Evolutionary conservation across 1,140 invertebrate genomes (phyloP), one percentile per base, ranked within the genome.

Genomic region (Drosophila setifemur): DNA sequence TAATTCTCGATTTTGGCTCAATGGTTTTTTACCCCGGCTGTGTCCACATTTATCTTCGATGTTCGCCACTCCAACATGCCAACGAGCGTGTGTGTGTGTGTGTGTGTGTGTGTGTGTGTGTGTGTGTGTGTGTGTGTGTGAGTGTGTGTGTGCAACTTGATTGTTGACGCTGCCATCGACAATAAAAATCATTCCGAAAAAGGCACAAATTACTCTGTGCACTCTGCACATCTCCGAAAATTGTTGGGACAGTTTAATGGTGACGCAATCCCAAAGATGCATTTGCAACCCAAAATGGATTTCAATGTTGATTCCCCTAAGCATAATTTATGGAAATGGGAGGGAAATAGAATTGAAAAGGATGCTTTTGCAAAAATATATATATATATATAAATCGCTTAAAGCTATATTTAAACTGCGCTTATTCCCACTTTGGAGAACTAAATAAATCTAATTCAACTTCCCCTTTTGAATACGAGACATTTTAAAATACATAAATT

Each of bases 121-220:
- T 39, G 47, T 33, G 31, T 14, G 3, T 33, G 14, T 16, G 2
- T 35, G 25, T 28, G 18, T 31, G 48, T 64, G 35, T 49, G 35
- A 37, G 47, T 37, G 33, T 12, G 8, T 16, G 14, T 37, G 66
- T 45, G 21, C 16, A 37, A 9, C 16, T 48, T 50, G 55, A 42
- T 67, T 72, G 57, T 53, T 57, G 69, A 52, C 64, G 49, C 48
- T 60, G 73, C 44, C 68, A 73, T 76, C 40, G 82, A 39, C 81
- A 69, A 76, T 87, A 86, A 86, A 86, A 76, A 81, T 66, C 81
- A 67, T 87, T 86, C 87, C n/a, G n/a, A 87, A 86, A 87, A 86
- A 66, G 72, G 70, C 75, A 86, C 82, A 87, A 87, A 86, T 86
- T 87, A 76, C 58, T 66, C 45, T 48, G 47, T 19, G 53, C 53